These are phyloP conservation scores for Myxocyprinus asiaticus DNA, from an alignment of 2,113 vertebrate genomes.

Conservation along the genomic window DNA sequence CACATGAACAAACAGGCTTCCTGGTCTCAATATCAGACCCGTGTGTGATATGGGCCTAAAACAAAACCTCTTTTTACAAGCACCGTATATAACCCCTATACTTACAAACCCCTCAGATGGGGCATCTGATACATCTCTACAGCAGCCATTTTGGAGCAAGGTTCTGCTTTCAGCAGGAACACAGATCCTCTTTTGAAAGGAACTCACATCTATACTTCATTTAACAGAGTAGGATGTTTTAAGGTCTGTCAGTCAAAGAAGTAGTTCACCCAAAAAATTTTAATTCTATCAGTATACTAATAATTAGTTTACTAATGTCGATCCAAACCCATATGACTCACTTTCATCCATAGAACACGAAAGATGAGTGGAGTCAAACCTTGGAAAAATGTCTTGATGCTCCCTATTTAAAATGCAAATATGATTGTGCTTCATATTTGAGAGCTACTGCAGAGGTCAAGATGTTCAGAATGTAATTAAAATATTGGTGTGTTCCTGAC, in stretches of 20 bases:
- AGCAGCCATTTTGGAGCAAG: slow-evolving; percentile 29
- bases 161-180: slow-evolving; percentile 26
- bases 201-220: neutral
- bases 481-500: too few species aligned
- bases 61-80: neutral
- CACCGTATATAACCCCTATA: slow-evolving; percentile 1
- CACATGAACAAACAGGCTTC: slow-evolving; percentile 38
- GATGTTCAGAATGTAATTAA: too few species aligned
- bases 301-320: too few species aligned
- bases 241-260: neutral
- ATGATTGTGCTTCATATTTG: too few species aligned
- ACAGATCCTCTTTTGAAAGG: slow-evolving; percentile 19
- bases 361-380: too few species aligned
- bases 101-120: slow-evolving; percentile 7
- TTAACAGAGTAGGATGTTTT: neutral
- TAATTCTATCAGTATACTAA: too few species aligned
- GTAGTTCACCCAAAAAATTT: too few species aligned
- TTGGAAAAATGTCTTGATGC: too few species aligned
- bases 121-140: neutral
- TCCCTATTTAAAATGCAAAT: too few species aligned
- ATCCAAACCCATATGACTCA: too few species aligned
- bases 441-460: too few species aligned
- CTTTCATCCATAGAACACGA: too few species aligned
- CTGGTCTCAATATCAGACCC: slow-evolving; percentile 26
- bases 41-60: neutral